phyloP scores from a whole-genome alignment of 2,888 invertebrate genomes.

The Chironomus tentans region DNA sequence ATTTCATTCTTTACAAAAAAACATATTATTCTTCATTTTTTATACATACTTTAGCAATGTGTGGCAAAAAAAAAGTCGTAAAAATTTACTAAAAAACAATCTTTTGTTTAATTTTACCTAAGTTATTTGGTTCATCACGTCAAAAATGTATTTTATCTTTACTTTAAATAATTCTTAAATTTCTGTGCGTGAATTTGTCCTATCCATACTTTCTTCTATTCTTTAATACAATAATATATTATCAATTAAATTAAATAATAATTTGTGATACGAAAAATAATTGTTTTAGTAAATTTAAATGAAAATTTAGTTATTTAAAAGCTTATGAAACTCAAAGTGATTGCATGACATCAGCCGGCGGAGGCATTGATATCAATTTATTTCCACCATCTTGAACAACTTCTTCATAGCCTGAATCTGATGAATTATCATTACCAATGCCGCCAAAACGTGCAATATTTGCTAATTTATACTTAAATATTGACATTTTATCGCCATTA shows the following conservation, averaged over 20 bases:
- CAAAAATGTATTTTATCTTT: too few species aligned
- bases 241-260: neutral
- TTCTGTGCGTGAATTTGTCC: neutral
- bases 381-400: conserved; percentile 33
- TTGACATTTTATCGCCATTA: conserved; percentile 8
- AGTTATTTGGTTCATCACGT: conserved; percentile 4
- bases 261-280: neutral
- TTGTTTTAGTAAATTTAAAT: neutral
- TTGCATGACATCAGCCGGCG: conserved; percentile 15
- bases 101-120: neutral
- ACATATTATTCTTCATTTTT: neutral
- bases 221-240: too few species aligned
- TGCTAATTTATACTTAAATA: conserved; percentile 2
- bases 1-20: neutral
- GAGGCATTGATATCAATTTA: conserved; percentile 7
- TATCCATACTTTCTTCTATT: too few species aligned
- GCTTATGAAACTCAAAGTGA: conserved; percentile 17
- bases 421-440: conserved; percentile 52
- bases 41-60: neutral
- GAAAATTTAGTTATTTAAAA: neutral
- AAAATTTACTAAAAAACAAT: neutral
- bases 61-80: neutral
- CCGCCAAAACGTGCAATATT: conserved; percentile 12
- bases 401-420: conserved; percentile 66
- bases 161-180: too few species aligned